Percentiles rank a stretch among this genome's conserved stretches.
phyloP scores from a whole-genome alignment of 2,113 vertebrate genomes.

The Varanus komodoensis region DNA sequence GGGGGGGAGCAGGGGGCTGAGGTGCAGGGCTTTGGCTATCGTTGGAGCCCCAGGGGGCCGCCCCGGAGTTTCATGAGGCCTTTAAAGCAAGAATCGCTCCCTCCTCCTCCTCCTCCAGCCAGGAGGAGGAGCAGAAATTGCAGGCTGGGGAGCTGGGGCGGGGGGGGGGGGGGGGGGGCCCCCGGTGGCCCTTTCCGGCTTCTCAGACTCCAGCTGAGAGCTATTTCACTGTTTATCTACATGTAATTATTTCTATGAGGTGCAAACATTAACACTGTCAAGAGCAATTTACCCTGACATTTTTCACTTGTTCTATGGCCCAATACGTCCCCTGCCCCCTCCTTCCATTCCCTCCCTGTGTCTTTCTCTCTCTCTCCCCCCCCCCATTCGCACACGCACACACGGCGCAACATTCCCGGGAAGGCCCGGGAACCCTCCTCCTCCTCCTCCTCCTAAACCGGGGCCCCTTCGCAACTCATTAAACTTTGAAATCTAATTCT shows the following conservation, averaged over 20 bases:
- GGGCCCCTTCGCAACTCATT: slow-evolving; percentile 80
- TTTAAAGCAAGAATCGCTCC: slow-evolving; percentile 1
- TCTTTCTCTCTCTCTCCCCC: not conserved
- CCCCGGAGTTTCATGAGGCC: not conserved
- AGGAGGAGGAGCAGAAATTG: slow-evolving; percentile 12
- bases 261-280: slow-evolving; percentile 99
- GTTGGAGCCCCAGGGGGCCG: not conserved
- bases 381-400: not conserved
- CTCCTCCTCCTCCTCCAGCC: not conserved
- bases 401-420: slow-evolving; percentile 34
- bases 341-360: slow-evolving; percentile 18
- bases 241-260: slow-evolving; percentile 99
- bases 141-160: accelerated
- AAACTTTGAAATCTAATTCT: slow-evolving; percentile 90
- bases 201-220: slow-evolving; percentile 97
- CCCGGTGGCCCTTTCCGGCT: slow-evolving; percentile 88
- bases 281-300: slow-evolving; percentile 99
- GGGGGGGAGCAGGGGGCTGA: not conserved
- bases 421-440: slow-evolving; percentile 27
- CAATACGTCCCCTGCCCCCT: slow-evolving; percentile 70
- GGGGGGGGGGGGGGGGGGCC: slow-evolving; percentile 67
- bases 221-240: slow-evolving; percentile 99
- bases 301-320: slow-evolving; percentile 91
- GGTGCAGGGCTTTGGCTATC: not conserved
- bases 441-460: slow-evolving; percentile 15